Base-by-base conservation (phyloP, 2,888 invertebrate genomes). In the Cyaniris semiargus region DNA sequence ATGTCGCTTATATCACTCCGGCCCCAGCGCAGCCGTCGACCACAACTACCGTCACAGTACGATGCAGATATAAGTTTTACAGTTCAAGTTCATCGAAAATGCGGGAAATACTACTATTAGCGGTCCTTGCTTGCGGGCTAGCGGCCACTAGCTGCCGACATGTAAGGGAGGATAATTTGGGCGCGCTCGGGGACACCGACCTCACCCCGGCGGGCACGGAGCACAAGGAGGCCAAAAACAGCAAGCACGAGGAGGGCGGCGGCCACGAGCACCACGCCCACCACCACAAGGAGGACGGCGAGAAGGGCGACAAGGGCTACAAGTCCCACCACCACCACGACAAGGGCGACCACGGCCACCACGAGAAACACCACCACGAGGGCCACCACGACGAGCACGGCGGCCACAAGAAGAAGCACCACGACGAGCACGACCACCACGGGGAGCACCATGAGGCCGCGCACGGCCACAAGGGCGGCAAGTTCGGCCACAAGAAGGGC, bases 401-500 rank as follows among this genome's bases (percentile, higher is more conserved):
- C 18, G 97, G 97, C 0, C 97, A 97, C 88, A 96, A 97, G 88
- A 97, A 97, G 87, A 96, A 96, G 77, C 96, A 97, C 83, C 96
- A 97, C 87, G 96, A 97, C 83, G 96, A 97, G 86, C 96, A 96
- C 80, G 96, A 96, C 48, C 95, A 97, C 83, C 95, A 97, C 84
- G 96, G 96, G 0, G 96, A 96, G 80, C 97, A 97, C 84, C 96
- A 97, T 84, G 97, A 97, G 80, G 95, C 95, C 44, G 97, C 96
- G 2, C 96, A 97, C 80, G 96, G 96, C 21, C 96, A 97, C 86
- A 97, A 97, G 85, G 97, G 96, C 1, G 96, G 96, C 1, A 97
- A 97, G 84, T 96, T 96, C 85, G 96, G 96, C 5, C 96, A 97
- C 84, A 97, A 97, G 85, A 97, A 97, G 83, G 97, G 97, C 1